Base-by-base conservation (phyloP, 2,888 invertebrate species). In the Lycocerus yunnanus region DNA sequence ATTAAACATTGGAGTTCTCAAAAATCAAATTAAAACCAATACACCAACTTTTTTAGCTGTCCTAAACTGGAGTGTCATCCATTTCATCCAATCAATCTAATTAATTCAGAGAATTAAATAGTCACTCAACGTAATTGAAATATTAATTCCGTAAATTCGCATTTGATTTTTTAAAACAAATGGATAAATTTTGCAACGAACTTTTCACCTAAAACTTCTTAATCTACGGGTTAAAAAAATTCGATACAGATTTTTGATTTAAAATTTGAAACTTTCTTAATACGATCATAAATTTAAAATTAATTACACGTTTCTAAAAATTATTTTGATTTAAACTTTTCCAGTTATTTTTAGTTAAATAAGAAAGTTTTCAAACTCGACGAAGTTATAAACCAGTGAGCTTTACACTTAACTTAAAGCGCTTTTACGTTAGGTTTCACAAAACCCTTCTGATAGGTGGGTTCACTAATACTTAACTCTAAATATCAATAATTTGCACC, bases 371-470 rank as follows among this genome's bases (percentile, higher is more conserved):
- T 16, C 16, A 11, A 63, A 63, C 61, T 63, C 20, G 61, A 18
- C 61, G 61, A 63, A 63, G 61, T 63, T 63, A n/a, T 16, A 63
- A 63, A 63, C 61, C 61, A 63, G 61, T 63, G 20, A 63, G 61
- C 61, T 63, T 63, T 63, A 63, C 61, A 63, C 61, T 63, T 63
- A 63, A 43, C 43, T 63, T 63, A 20, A 63, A 63, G 61, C 61
- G 61, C 61, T 20, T 63, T 20, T 20, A 63, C 61, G 20, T 18
- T 20, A 20, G 20, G 61, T 63, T 63, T 63, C 61, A 20, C 18
- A 63, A 63, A 20, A 16, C 61, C 18, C 61, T 16, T 18, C 61
- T 63, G 20, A 18, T 63, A 63, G 61, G 16, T 63, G 20, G n/a
- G 43, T 43, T 43, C 20, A 18, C 61, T 63, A n/a, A 63, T 18